These are phyloP conservation scores for Labia minor DNA, from an alignment of 2,888 invertebrate species.

Conservation along the genomic window DNA sequence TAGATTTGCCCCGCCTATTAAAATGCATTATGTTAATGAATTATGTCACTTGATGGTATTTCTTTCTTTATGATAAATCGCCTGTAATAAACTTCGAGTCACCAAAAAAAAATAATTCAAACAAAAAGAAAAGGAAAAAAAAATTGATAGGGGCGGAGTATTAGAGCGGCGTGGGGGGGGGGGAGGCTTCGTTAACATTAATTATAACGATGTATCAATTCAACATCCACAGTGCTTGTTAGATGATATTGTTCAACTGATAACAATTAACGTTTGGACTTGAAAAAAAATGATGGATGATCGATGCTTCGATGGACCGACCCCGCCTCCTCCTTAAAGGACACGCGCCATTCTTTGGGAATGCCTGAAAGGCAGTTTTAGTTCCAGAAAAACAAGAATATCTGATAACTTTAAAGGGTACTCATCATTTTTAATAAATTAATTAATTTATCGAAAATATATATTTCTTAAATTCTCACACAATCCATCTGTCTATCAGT, in stretches of 20 bases:
- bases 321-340: background rate
- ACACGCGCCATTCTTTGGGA: background rate
- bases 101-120: background rate
- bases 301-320: background rate
- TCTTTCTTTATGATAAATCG: conserved; percentile 7
- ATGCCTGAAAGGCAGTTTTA: no score
- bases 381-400: no score
- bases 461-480: no score
- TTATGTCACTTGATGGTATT: conserved; percentile 3
- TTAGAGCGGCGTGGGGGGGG: no score
- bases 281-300: background rate
- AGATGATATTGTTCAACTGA: conserved; percentile 7
- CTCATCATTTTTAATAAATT: no score
- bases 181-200: background rate
- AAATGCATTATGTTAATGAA: conserved; percentile 8
- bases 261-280: background rate
- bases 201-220: conserved; percentile 13
- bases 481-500: no score
- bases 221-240: background rate
- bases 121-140: background rate
- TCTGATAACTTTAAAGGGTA: no score
- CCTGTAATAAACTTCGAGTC: background rate
- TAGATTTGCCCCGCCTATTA: background rate
- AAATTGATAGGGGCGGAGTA: background rate
- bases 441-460: no score